A percentile compares a stretch with the other conserved stretches of the same genome.
These are phyloP conservation scores for Sinocyclocheilus anophthalmus DNA, from an alignment of 2,113 vertebrate species.

Conservation along the genomic window DNA sequence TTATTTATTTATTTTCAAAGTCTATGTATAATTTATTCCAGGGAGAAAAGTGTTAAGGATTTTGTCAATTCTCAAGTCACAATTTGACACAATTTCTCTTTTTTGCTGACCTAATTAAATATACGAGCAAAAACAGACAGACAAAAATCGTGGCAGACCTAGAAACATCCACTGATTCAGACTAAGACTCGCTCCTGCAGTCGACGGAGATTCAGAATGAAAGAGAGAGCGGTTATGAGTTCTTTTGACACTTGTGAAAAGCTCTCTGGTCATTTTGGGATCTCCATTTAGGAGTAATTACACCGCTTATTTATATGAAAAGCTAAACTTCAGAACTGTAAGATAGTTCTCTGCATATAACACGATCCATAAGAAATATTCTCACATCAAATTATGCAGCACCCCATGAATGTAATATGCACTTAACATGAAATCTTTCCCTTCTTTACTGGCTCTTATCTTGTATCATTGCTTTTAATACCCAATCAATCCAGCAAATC, in stretches of 20 bases:
- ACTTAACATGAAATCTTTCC: conserved; percentile 75
- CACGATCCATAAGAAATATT: conserved; percentile 60
- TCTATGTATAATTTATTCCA: conserved; percentile 43
- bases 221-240: background rate
- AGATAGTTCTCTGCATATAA: conserved; percentile 44
- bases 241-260: conserved; percentile 37
- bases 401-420: conserved; percentile 72
- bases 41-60: conserved; percentile 26
- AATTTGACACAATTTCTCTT: conserved; percentile 6
- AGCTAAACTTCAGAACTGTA: conserved; percentile 53
- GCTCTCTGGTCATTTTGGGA: conserved; percentile 37
- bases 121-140: conserved; percentile 27
- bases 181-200: background rate
- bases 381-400: conserved; percentile 75
- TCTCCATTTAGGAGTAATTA: conserved; percentile 43
- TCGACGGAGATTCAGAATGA: background rate
- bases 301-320: conserved; percentile 38
- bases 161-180: background rate
- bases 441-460: conserved; percentile 71
- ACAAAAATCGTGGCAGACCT: conserved; percentile 14
- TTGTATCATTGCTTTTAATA: conserved; percentile 78
- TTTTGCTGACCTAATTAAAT: conserved; percentile 35
- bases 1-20: conserved; percentile 41
- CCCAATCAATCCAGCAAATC: conserved; percentile 78
- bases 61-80: conserved; percentile 29